These are phyloP conservation scores for Gymnogyps californianus DNA, from an alignment of 2,113 vertebrate species.

Conservation along the genomic window DNA sequence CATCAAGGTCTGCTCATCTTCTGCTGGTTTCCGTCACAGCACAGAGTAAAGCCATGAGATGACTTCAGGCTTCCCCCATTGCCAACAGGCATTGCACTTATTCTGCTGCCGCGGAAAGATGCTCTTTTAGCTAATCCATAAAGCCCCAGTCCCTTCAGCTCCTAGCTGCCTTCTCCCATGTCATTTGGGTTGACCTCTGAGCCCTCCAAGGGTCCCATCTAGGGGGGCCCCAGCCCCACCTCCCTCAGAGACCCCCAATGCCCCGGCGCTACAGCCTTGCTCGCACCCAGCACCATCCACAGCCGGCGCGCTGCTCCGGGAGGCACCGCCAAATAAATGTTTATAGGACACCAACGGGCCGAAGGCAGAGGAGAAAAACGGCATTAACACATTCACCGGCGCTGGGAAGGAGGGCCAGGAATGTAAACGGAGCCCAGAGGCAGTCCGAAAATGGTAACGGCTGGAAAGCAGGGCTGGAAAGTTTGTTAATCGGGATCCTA, in stretches of 20 bases:
- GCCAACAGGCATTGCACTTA: background rate
- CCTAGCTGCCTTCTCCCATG: background rate
- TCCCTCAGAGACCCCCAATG: background rate
- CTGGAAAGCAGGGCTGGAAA: slow-evolving; percentile 39
- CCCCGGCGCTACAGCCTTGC: background rate
- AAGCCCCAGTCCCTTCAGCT: background rate
- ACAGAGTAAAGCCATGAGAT: background rate
- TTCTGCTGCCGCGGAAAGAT: background rate
- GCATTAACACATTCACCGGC: background rate
- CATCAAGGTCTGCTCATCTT: background rate
- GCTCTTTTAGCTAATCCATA: background rate
- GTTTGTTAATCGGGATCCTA: background rate
- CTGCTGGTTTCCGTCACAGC: background rate
- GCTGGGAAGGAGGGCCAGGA: slow-evolving; percentile 20
- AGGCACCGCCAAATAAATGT: background rate
- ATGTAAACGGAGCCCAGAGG: slow-evolving; percentile 49
- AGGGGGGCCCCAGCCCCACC: background rate
- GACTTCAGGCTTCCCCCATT: background rate
- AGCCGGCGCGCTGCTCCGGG: background rate
- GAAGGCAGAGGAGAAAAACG: background rate
- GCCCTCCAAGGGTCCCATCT: background rate
- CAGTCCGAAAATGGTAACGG: slow-evolving; percentile 61
- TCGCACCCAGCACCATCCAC: background rate
- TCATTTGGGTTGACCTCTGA: no score
- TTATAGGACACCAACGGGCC: background rate